Conservation (phyloP, 2,113 vertebrate species). For the Proterorhinus semilunaris region DNA sequence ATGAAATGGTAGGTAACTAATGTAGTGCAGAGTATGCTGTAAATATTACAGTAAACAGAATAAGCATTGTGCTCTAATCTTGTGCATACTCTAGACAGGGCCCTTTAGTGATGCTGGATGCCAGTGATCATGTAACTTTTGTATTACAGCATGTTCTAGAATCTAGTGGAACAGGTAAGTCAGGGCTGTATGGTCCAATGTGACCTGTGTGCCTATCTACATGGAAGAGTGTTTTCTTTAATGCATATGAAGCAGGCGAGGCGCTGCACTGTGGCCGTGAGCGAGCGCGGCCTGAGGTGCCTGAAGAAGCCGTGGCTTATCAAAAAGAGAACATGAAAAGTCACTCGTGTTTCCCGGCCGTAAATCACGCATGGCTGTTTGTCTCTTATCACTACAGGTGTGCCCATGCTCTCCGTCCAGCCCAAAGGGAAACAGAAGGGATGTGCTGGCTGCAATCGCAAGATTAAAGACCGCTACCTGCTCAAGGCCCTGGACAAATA, state of each 20-base stretch:
- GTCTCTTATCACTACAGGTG: conserved; percentile 84
- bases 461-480: conserved; percentile 99
- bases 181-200: conserved; percentile 61
- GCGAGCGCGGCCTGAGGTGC: conserved; percentile 55
- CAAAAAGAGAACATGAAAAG: conserved; percentile 76
- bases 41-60: conserved; percentile 68
- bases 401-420: conserved; percentile 98
- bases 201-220: conserved; percentile 73
- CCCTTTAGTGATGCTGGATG: conserved; percentile 28
- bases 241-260: conserved; percentile 75
- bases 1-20: conserved; percentile 75
- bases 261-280: conserved; percentile 54
- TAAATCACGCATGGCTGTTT: conserved; percentile 74
- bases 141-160: conserved; percentile 57
- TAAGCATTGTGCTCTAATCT: conserved; percentile 37
- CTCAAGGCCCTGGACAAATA: conserved; percentile 99
- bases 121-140: conserved; percentile 61
- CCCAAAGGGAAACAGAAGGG: conserved; percentile 99
- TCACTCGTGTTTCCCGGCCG: conserved; percentile 71
- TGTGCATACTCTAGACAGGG: conserved; percentile 29
- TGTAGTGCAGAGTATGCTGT: conserved; percentile 51
- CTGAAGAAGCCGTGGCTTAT: conserved; percentile 71
- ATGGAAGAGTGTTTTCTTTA: conserved; percentile 70
- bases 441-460: conserved; percentile 98
- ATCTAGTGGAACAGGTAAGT: conserved; percentile 38